Evolutionary conservation across 2,113 vertebrate genomes (phyloP).

Genomic region (Hemiscyllium ocellatum): DNA sequence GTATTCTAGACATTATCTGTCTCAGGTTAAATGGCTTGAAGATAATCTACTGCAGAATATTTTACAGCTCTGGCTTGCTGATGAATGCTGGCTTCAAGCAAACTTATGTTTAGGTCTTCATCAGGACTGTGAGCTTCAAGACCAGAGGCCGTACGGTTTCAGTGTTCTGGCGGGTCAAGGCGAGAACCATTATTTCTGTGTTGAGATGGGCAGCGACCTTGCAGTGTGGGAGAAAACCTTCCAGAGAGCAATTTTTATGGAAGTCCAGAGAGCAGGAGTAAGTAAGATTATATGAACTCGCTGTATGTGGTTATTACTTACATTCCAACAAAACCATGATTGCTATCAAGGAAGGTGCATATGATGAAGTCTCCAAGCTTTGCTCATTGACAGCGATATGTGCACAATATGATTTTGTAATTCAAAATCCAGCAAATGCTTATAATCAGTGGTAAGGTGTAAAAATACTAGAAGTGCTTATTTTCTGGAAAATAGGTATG

Average conservation of each 20-base stretch:
- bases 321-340: background rate
- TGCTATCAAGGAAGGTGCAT: background rate
- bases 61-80: constrained; percentile 76
- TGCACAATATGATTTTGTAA: background rate
- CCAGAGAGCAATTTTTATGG: constrained; percentile 81
- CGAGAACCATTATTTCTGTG: constrained; percentile 75
- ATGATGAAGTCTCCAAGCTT: background rate
- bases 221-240: constrained; percentile 82
- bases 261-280: constrained; percentile 81
- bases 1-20: constrained; percentile 7
- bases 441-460: background rate
- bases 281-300: constrained; percentile 48
- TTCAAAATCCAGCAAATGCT: background rate
- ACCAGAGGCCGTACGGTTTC: constrained; percentile 74
- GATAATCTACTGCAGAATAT: constrained; percentile 46
- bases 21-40: constrained; percentile 40
- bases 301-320: background rate
- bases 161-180: constrained; percentile 75
- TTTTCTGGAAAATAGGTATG: background rate
- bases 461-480: background rate
- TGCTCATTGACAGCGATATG: background rate
- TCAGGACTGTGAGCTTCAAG: constrained; percentile 68
- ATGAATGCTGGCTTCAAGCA: constrained; percentile 80
- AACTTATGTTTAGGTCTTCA: constrained; percentile 72
- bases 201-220: constrained; percentile 75